Conservation (phyloP, 1,140 invertebrate species). For the Macrostomum lignano region DNA sequence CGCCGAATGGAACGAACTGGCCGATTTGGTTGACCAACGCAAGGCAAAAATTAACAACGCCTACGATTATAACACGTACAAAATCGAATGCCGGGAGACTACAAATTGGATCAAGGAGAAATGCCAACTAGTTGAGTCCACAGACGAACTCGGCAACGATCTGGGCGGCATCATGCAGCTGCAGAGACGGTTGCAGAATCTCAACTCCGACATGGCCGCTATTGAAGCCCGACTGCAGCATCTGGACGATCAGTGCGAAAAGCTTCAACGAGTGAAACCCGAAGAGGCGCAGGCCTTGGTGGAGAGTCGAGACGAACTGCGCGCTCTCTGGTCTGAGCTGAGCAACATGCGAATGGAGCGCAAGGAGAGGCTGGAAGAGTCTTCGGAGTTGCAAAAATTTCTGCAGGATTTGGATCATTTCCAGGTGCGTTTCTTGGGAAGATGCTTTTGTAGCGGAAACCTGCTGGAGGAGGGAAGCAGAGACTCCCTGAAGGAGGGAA, state of each 20-base stretch:
- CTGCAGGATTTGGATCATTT: conserved; percentile 93
- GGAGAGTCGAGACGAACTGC: conserved; percentile 61
- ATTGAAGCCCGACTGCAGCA: conserved; percentile 54
- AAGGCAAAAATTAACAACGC: conserved; percentile 71
- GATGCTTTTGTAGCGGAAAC: no score
- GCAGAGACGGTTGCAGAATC: conserved; percentile 60
- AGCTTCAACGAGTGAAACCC: conserved; percentile 66
- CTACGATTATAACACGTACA: conserved; percentile 92
- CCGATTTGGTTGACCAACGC: conserved; percentile 67
- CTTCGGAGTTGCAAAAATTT: conserved; percentile 88
- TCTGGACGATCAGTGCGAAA: conserved; percentile 60
- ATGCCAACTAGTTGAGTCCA: conserved; percentile 74
- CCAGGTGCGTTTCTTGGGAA: no score
- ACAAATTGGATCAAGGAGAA: conserved; percentile 98
- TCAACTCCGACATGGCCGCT: conserved; percentile 88
- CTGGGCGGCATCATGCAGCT: conserved; percentile 44
- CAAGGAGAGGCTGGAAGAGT: conserved; percentile 87
- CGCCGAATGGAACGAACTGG: conserved; percentile 34
- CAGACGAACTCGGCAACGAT: conserved; percentile 57
- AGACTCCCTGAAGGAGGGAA: no score
- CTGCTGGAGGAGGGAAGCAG: no score
- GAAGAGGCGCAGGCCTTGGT: conserved; percentile 71
- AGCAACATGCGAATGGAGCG: conserved; percentile 70
- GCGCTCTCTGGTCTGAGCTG: conserved; percentile 69
- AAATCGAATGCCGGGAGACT: conserved; percentile 93